Conservation (phyloP, 2,113 vertebrate genomes). For the Isurus oxyrinchus region DNA sequence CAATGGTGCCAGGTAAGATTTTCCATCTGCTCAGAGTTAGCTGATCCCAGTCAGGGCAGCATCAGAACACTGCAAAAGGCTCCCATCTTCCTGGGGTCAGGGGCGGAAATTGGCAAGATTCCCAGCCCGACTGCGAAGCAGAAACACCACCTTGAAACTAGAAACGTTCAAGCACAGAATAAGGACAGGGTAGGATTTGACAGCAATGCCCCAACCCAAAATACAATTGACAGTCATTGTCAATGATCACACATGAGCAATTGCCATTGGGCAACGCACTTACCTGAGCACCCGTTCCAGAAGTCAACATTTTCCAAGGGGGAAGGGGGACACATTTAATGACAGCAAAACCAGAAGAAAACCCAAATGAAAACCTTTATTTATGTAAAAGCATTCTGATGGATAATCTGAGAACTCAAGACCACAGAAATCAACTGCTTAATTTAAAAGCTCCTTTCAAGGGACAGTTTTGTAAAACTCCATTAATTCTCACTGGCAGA, state of each 20-base stretch:
- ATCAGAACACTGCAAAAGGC: too few relatives aligned
- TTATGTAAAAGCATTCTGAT: background rate
- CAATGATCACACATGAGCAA: background rate
- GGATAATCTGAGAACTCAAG: background rate
- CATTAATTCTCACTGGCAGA: slow-evolving; percentile 14
- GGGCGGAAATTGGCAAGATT: background rate
- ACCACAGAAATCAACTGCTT: background rate
- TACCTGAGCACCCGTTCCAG: background rate
- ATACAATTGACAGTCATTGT: background rate
- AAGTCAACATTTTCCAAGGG: background rate
- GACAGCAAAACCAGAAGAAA: background rate
- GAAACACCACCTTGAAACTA: background rate
- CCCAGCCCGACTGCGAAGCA: background rate
- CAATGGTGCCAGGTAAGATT: background rate
- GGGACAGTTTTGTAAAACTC: background rate
- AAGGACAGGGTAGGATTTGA: background rate
- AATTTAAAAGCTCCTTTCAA: background rate
- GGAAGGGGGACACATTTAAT: background rate
- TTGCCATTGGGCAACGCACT: background rate
- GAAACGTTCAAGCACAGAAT: background rate
- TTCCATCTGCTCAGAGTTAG: background rate
- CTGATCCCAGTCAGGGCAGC: background rate
- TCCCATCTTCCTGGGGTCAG: background rate
- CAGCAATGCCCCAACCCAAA: background rate
- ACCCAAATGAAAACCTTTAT: background rate